A percentile compares a stretch with the other conserved stretches of the same genome.
These are phyloP conservation scores for Serilophus lunatus DNA, from an alignment of 2,113 vertebrate genomes.

Conservation along the genomic window DNA sequence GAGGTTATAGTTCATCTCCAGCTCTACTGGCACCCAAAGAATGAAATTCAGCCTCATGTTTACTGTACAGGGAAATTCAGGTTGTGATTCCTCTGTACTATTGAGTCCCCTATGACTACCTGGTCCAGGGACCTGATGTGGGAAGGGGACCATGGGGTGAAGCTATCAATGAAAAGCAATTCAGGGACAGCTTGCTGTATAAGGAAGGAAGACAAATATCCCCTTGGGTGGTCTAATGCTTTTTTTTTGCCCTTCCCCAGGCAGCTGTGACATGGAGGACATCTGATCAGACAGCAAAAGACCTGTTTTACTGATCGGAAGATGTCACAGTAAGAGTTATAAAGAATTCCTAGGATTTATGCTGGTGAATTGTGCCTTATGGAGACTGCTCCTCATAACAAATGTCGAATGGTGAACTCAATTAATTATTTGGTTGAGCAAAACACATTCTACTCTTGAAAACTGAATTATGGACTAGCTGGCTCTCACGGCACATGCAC, in stretches of 20 bases:
- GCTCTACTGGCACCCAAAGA: neutral
- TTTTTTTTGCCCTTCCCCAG: neutral
- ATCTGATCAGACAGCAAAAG: neutral
- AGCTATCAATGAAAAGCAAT: neutral
- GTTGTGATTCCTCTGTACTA: neutral
- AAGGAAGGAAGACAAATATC: neutral
- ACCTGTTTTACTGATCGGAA: neutral
- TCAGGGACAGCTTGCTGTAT: neutral
- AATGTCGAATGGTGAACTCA: neutral
- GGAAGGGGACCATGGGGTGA: neutral
- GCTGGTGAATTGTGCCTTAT: neutral
- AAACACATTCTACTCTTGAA: neutral
- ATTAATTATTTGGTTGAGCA: neutral
- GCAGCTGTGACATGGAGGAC: neutral
- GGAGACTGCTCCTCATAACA: neutral
- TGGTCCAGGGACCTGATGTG: fast-evolving
- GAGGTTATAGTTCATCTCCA: neutral
- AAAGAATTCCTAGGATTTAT: neutral
- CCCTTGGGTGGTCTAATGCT: neutral
- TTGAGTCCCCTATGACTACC: neutral
- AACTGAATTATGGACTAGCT: neutral
- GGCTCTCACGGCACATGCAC: neutral
- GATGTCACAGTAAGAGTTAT: neutral
- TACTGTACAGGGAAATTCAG: neutral
- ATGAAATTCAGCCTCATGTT: neutral